Evolutionary conservation across 2,797 vertebrate species (phyloP).

Genomic region (Rhinichthys osculus): DNA sequence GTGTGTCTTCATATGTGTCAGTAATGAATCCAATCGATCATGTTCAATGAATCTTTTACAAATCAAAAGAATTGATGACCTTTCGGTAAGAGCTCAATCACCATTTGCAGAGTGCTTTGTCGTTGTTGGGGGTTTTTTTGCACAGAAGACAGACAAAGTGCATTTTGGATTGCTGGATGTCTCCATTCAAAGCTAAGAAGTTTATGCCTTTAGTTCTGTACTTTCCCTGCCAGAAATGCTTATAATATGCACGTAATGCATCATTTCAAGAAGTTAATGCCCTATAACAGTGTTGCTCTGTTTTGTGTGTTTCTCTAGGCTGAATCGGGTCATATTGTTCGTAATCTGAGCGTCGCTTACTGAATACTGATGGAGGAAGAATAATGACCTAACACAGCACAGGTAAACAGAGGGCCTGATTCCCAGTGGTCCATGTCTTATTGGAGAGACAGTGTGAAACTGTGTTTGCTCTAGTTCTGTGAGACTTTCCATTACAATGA

Average conservation of each 20-base stretch:
- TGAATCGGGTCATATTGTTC: constrained; percentile 8
- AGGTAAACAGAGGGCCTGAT: constrained; percentile 56
- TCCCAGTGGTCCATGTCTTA: constrained; percentile 50
- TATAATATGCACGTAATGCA: background rate
- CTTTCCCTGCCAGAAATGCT: background rate
- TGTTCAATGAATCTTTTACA: constrained; percentile 43
- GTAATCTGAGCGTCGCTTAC: constrained; percentile 5
- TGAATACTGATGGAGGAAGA: constrained; percentile 56
- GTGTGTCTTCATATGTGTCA: constrained; percentile 59
- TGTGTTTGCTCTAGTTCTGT: constrained; percentile 57
- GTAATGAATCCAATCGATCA: constrained; percentile 60
- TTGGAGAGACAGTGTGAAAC: constrained; percentile 53
- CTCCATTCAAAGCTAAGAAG: constrained; percentile 4
- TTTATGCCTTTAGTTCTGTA: background rate
- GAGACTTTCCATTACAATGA: constrained; percentile 54
- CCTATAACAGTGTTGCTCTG: background rate
- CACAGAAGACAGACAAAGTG: background rate
- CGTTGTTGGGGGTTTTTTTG: background rate
- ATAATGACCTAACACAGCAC: constrained; percentile 44
- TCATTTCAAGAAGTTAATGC: background rate
- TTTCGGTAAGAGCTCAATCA: constrained; percentile 44
- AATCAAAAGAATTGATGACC: constrained; percentile 55
- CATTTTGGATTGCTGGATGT: background rate
- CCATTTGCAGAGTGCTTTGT: background rate
- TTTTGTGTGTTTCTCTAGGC: constrained; percentile 25